Base-by-base conservation (phyloP, 2,797 vertebrate genomes). In the Bradypodion ventrale region DNA sequence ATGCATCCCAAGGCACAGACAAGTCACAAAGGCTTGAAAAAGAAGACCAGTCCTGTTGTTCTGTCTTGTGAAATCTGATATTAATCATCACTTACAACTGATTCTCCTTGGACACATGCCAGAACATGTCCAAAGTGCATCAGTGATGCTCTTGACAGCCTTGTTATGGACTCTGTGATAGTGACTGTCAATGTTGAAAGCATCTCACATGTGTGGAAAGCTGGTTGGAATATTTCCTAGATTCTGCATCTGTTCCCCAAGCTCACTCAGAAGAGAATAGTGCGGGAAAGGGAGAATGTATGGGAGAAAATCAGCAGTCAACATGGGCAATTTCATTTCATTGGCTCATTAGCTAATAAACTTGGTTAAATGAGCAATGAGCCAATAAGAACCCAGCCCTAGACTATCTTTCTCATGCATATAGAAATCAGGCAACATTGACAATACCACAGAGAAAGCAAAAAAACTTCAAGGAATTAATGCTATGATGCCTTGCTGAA, bases 221-320 rank as follows among this genome's bases (percentile, higher is more conserved):
- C 2, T 52, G 29, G 1, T 46, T 75, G 80, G 80, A 86, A 90
- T 88, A 59, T 6, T 13, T 44, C 68, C 5, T 75, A 80, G 69
- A 74, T 44, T 82, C 79, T 74, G 37, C 44, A 72, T 75, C 46
- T 82, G 63, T 74, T 87, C 49, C 83, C 80, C 60, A 81, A 75
- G 40, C n/a, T 72, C 59, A 46, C 40, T 44, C n/a, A 35, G 79
- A 65, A 83, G 66, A 29, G 7, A 32, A 66, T 29, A 1, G 21
- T 2, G 21, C 44, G 85, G 56, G 74, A 82, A 81, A 69, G 77
- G 12, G 72, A 69, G 3, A 32, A 80, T n/a, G 15, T 0, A 13
- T 23, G 32, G 23, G 10, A 65, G 35, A 78, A 42, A 78, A 87
- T 62, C 40, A 3, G 27, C 80, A 23, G 5, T 66, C 82, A 84